A percentile compares a stretch with the other conserved stretches of the same genome.
Conservation (phyloP, 2,797 vertebrate genomes). For the Arremon brunneinucha region DNA sequence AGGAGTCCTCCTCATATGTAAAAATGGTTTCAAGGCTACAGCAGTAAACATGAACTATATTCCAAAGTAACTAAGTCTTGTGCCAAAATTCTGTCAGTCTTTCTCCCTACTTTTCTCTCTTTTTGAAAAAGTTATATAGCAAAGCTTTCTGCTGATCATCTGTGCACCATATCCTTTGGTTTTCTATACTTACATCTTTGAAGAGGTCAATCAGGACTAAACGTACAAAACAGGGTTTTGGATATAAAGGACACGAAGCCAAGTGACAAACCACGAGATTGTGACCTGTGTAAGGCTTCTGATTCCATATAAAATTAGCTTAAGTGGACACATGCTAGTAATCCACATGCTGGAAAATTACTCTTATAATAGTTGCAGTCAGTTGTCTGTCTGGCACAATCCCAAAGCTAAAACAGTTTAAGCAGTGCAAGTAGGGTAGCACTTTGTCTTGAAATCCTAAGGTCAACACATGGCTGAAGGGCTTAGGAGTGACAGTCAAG, state of each 20-base stretch:
- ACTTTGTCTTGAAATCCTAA: not conserved
- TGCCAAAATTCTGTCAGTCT: not conserved
- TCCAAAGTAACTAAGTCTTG: not conserved
- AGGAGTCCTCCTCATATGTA: not conserved
- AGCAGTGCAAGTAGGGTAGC: not conserved
- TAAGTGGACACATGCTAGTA: slow-evolving; percentile 35
- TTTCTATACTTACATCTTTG: not conserved
- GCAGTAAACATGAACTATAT: not conserved
- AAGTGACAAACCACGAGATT: not conserved
- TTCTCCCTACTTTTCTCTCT: not conserved
- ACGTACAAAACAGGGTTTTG: not conserved
- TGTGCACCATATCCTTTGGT: not conserved
- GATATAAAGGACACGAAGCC: not conserved
- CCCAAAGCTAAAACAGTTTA: slow-evolving; percentile 27
- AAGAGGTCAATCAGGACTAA: not conserved
- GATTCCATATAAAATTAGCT: slow-evolving; percentile 53
- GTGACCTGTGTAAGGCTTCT: not conserved
- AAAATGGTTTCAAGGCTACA: not conserved
- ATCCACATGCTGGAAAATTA: slow-evolving; percentile 29
- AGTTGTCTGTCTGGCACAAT: slow-evolving; percentile 15
- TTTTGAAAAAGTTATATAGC: not conserved
- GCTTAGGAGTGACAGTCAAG: not conserved
- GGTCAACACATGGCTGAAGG: not conserved
- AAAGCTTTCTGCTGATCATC: not conserved
- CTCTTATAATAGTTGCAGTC: not conserved